A percentile compares a stretch with the other conserved stretches of the same genome.
These are phyloP conservation scores for Acanthochromis polyacanthus DNA, from an alignment of 2,113 vertebrate genomes.

Conservation along the genomic window DNA sequence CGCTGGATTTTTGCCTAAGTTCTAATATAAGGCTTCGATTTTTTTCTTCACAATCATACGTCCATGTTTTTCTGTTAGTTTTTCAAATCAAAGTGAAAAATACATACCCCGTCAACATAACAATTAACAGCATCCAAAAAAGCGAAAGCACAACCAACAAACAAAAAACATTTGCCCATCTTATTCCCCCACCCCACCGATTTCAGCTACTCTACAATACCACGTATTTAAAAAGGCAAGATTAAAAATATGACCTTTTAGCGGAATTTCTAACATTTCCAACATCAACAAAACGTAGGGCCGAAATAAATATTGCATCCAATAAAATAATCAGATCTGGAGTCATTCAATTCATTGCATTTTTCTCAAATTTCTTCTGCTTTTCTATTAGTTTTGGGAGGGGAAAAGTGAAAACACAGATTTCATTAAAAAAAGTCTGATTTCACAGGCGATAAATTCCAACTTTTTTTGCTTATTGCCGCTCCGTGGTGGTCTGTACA, in stretches of 20 bases:
- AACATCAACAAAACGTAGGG: constrained; percentile 89
- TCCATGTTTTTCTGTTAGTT: constrained; percentile 89
- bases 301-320: constrained; percentile 91
- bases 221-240: constrained; percentile 89
- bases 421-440: constrained; percentile 90
- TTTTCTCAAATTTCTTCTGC: constrained; percentile 60
- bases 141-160: constrained; percentile 39
- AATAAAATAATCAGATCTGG: constrained; percentile 89
- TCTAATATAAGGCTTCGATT: constrained; percentile 87
- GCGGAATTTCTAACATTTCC: constrained; percentile 91
- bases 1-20: constrained; percentile 86
- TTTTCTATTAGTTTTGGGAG: constrained; percentile 57
- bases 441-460: constrained; percentile 92
- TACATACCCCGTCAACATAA: constrained; percentile 83
- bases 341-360: constrained; percentile 91
- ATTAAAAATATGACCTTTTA: constrained; percentile 93
- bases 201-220: constrained; percentile 89
- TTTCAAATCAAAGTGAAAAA: constrained; percentile 86
- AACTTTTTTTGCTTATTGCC: constrained; percentile 88
- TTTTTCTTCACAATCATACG: constrained; percentile 86
- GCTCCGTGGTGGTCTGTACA: constrained; percentile 81
- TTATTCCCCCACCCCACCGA: constrained; percentile 70
- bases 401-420: constrained; percentile 89
- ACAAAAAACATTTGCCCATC: constrained; percentile 33
- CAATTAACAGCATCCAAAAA: constrained; percentile 79